Evolutionary conservation across 2,888 invertebrate species (phyloP).

Genomic region (Cordilura impudica): DNA sequence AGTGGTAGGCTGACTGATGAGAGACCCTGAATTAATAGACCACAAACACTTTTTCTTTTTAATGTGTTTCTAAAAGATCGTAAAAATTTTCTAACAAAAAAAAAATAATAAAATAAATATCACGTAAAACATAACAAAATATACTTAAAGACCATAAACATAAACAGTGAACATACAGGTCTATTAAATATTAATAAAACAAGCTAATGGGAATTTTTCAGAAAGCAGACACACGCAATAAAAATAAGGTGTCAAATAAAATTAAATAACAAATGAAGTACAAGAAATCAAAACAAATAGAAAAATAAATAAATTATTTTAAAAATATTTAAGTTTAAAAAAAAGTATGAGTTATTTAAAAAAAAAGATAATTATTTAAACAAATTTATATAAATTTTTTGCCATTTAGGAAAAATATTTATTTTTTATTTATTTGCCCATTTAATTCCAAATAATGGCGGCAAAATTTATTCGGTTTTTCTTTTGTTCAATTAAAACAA

Average conservation of each 20-base stretch:
- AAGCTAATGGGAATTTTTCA: conserved; percentile 29
- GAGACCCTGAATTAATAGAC: conserved; percentile 50
- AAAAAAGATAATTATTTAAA: too few species aligned
- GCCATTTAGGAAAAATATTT: too few species aligned
- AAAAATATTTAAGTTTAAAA: too few species aligned
- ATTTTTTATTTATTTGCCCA: too few species aligned
- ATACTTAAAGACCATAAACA: conserved; percentile 16
- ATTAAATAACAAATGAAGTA: not conserved
- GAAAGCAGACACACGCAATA: not conserved
- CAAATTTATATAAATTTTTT: too few species aligned
- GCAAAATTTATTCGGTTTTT: too few species aligned
- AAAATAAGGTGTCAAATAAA: conserved; percentile 18
- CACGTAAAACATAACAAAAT: conserved; percentile 3
- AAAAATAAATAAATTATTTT: too few species aligned
- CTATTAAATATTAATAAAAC: conserved; percentile 55
- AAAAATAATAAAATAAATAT: not conserved
- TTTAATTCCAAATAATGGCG: too few species aligned
- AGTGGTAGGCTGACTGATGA: not conserved
- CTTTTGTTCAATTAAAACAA: too few species aligned
- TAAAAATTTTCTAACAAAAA: conserved; percentile 32
- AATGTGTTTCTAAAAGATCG: conserved; percentile 36
- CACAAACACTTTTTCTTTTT: conserved; percentile 21
- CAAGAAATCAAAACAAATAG: not conserved
- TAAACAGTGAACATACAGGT: not conserved
- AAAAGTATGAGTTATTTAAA: too few species aligned